phyloP scores from a whole-genome alignment of 2,888 invertebrate genomes.

The Netelia virgata region DNA sequence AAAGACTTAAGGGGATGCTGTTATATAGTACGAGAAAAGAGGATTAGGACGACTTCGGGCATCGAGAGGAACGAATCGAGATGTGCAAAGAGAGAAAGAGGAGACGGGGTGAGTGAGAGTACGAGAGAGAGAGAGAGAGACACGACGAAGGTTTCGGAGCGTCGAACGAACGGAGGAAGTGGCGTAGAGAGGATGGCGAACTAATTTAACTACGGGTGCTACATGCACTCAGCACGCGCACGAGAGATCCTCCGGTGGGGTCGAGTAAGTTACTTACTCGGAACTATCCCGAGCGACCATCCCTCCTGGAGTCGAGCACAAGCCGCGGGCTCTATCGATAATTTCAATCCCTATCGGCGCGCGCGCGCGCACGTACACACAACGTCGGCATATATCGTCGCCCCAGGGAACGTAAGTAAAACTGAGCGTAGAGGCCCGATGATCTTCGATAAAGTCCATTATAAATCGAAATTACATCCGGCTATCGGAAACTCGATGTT shows the following conservation, averaged over 20 bases:
- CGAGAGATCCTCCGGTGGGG: slow-evolving; percentile 54
- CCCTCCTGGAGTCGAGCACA: slow-evolving; percentile 48
- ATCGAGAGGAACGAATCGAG: slow-evolving; percentile 13
- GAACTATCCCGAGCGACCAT: slow-evolving; percentile 54
- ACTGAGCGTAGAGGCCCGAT: slow-evolving; percentile 12
- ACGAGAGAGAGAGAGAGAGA: slow-evolving; percentile 31
- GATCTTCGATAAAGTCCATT: slow-evolving; percentile 31
- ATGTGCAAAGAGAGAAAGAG: slow-evolving; percentile 39
- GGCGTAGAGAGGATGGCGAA: slow-evolving; percentile 42
- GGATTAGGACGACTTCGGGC: slow-evolving; percentile 51
- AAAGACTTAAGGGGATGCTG: slow-evolving; percentile 39
- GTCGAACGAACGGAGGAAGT: slow-evolving; percentile 48
- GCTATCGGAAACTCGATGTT: not conserved
- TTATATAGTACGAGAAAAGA: slow-evolving; percentile 55
- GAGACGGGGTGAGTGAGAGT: slow-evolving; percentile 2
- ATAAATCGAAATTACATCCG: slow-evolving; percentile 1
- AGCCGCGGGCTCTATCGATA: slow-evolving; percentile 64
- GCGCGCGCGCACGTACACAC: slow-evolving; percentile 2
- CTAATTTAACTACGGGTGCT: slow-evolving; percentile 69
- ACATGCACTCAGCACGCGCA: slow-evolving; percentile 62
- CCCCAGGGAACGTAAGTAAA: slow-evolving; percentile 26
- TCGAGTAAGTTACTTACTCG: slow-evolving; percentile 68
- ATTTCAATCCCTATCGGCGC: slow-evolving; percentile 54
- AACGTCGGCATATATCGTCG: slow-evolving; percentile 19
- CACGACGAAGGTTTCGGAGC: slow-evolving; percentile 49